phyloP scores from a whole-genome alignment of 2,888 invertebrate genomes.

The Galeruca laticollis region DNA sequence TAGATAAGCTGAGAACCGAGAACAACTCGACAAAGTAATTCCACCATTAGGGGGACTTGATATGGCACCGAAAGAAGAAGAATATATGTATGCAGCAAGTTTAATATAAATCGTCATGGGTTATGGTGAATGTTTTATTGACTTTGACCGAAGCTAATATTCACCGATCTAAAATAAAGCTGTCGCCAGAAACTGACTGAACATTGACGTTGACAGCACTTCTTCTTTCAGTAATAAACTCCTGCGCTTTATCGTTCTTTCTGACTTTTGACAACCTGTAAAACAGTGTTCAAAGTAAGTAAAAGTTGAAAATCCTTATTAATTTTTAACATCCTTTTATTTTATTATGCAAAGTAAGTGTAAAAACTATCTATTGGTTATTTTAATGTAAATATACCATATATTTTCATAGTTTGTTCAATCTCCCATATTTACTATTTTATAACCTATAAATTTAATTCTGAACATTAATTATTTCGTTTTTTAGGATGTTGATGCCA shows the following conservation, averaged over 20 bases:
- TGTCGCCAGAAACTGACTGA: not conserved
- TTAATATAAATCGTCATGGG: no score
- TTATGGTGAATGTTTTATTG: no score
- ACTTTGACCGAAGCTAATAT: no score
- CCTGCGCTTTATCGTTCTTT: constrained; percentile 18
- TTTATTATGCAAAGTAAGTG: constrained; percentile 11
- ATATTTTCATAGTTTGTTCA: not conserved
- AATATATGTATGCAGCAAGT: no score
- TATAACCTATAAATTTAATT: constrained; percentile 18
- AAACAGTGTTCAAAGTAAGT: constrained; percentile 45
- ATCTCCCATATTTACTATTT: not conserved
- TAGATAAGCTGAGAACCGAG: no score
- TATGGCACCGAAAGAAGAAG: no score
- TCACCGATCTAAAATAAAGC: no score
- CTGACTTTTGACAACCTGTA: constrained; percentile 43
- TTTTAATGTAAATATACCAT: not conserved
- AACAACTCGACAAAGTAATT: no score
- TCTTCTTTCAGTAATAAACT: no score
- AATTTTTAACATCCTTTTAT: constrained; percentile 41
- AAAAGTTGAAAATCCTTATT: constrained; percentile 34
- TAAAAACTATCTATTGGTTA: not conserved
- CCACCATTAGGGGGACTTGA: no score
- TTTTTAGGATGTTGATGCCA: constrained; percentile 98
- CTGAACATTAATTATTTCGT: constrained; percentile 2
- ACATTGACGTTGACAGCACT: not conserved